phyloP scores from a whole-genome alignment of 2,113 vertebrate genomes.

The Pelobates fuscus region DNA sequence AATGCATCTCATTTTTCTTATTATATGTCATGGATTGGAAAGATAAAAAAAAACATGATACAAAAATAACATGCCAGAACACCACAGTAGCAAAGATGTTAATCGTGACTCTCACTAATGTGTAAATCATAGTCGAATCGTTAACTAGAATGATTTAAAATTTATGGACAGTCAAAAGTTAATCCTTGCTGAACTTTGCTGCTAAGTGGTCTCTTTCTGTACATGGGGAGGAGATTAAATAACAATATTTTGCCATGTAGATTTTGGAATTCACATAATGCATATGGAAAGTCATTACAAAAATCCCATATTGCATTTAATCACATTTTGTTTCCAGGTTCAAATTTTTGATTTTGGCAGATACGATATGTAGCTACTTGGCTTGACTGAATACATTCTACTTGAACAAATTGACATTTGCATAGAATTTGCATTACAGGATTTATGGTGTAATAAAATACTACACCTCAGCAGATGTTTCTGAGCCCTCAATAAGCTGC shows the following conservation, averaged over 20 bases:
- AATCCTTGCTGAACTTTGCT: not conserved
- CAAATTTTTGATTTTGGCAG: not conserved
- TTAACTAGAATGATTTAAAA: not conserved
- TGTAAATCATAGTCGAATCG: not conserved
- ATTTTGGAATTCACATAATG: not conserved
- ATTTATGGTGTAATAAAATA: not conserved
- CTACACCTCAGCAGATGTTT: not conserved
- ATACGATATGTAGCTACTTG: not conserved
- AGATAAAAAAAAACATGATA: too few relatives aligned
- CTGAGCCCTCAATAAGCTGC: not conserved
- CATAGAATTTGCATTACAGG: constrained; percentile 8
- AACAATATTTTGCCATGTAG: too few relatives aligned
- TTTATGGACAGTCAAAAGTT: not conserved
- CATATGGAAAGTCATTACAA: not conserved
- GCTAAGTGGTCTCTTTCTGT: not conserved
- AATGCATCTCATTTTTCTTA: too few relatives aligned
- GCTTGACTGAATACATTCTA: not conserved
- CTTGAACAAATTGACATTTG: not conserved
- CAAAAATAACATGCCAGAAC: too few relatives aligned
- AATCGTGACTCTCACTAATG: not conserved
- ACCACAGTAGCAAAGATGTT: too few relatives aligned
- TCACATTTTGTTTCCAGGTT: not conserved
- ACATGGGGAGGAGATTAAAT: too few relatives aligned
- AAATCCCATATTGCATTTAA: not conserved
- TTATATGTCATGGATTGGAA: too few relatives aligned